Conservation (phyloP, 2,113 vertebrate genomes). For the Bubo bubo region DNA sequence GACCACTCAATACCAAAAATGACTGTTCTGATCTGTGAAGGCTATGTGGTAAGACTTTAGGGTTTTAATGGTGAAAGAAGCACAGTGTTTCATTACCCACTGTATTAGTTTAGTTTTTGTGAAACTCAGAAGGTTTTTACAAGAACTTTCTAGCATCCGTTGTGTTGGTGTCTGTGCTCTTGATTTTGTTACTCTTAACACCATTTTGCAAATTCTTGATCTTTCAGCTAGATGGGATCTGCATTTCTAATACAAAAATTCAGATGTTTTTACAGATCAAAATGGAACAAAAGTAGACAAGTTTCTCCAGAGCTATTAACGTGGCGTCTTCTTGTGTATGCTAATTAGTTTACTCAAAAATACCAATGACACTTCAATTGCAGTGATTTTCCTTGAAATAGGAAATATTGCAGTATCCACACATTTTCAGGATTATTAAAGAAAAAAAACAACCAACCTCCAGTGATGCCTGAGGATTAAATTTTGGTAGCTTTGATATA, state of each 20-base stretch:
- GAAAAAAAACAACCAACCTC: neutral
- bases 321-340: neutral
- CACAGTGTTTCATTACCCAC: neutral
- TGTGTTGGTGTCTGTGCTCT: neutral
- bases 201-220: neutral
- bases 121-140: neutral
- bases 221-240: neutral
- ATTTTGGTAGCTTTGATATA: neutral
- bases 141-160: neutral
- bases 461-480: neutral
- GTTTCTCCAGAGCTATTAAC: slow-evolving; percentile 12
- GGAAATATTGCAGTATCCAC: neutral
- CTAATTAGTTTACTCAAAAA: slow-evolving; percentile 1
- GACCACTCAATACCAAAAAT: neutral
- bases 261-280: neutral
- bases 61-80: neutral
- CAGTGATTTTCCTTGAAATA: neutral
- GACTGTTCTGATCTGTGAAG: neutral
- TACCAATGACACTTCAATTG: neutral
- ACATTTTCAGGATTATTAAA: neutral
- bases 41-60: neutral
- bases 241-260: slow-evolving; percentile 24
- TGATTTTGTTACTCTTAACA: neutral
- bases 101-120: neutral
- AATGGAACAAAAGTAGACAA: neutral